These are phyloP conservation scores for Oligia strigilis DNA, from an alignment of 2,888 invertebrate species.

Conservation along the genomic window DNA sequence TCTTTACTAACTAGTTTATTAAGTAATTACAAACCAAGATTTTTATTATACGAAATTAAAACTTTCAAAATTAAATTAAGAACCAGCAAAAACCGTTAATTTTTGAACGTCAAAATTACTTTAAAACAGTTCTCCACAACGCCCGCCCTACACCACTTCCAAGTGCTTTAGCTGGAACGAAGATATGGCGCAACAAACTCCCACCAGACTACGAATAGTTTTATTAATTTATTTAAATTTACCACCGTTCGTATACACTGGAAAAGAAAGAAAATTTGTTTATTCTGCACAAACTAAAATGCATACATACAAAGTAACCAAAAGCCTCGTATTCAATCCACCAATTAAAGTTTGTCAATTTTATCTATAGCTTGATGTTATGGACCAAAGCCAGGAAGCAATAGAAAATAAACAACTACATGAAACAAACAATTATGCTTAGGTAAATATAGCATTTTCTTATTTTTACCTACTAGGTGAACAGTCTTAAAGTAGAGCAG, in stretches of 20 bases:
- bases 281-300: too few species aligned
- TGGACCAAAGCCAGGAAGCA: background rate
- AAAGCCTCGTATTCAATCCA: background rate
- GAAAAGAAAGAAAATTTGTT: too few species aligned
- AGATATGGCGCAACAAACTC: background rate
- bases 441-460: too few species aligned
- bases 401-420: too few species aligned
- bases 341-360: background rate
- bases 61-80: background rate
- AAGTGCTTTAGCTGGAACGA: background rate
- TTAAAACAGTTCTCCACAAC: background rate
- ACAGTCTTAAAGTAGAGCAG: too few species aligned
- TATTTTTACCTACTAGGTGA: too few species aligned
- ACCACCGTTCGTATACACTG: too few species aligned
- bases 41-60: background rate
- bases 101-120: too few species aligned
- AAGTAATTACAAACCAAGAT: background rate
- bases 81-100: background rate
- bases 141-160: background rate
- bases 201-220: background rate
- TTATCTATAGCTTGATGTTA: too few species aligned
- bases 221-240: background rate
- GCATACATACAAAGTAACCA: background rate
- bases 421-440: too few species aligned
- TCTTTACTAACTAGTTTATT: conserved; percentile 28